These are phyloP conservation scores for Hemiprocne comata DNA, from an alignment of 2,113 vertebrate genomes.

Conservation along the genomic window DNA sequence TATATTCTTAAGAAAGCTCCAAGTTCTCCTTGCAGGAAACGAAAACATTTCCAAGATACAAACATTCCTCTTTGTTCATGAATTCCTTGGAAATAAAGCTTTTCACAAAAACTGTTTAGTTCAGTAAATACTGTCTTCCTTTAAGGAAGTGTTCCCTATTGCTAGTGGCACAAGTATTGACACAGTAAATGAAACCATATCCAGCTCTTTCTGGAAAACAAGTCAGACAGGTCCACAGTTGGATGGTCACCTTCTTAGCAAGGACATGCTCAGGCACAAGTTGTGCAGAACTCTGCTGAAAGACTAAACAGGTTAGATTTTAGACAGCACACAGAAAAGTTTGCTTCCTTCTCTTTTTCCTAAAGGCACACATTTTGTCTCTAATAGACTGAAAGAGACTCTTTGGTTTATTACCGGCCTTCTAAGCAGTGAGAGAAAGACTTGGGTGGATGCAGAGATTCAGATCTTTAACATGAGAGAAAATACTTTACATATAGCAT, in stretches of 20 bases:
- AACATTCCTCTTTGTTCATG: background rate
- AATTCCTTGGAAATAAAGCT: background rate
- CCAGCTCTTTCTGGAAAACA: background rate
- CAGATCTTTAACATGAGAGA: background rate
- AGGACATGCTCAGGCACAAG: background rate
- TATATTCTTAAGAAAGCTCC: background rate
- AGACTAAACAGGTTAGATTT: background rate
- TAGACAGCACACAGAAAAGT: background rate
- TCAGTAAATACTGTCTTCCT: background rate
- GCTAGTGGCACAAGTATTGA: background rate
- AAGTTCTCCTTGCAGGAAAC: background rate
- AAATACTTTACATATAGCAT: background rate
- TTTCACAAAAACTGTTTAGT: background rate
- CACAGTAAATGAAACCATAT: background rate
- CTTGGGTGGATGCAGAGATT: background rate
- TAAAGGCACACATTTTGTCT: background rate
- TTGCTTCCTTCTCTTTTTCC: background rate
- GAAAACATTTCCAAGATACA: background rate
- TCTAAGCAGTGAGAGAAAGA: background rate
- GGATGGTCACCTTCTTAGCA: background rate
- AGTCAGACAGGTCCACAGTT: background rate
- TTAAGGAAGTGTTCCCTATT: background rate
- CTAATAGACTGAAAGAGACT: background rate
- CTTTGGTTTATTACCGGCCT: background rate
- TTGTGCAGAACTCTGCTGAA: background rate